phyloP scores from a whole-genome alignment of 2,797 vertebrate genomes.

The Chloroceryle amazona region DNA sequence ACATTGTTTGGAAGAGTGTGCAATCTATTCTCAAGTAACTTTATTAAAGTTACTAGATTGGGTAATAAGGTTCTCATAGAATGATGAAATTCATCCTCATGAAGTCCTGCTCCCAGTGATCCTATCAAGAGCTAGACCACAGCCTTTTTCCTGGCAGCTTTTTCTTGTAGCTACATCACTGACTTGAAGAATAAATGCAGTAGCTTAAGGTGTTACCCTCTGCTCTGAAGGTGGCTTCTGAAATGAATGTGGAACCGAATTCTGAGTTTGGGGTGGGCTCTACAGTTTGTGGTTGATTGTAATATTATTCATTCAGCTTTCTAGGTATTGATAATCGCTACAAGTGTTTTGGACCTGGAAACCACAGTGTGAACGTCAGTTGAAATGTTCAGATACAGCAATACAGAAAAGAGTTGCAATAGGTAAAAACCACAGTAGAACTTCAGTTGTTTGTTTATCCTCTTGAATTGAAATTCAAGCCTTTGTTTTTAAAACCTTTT shows the following conservation, averaged over 20 bases:
- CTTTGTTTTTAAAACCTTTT: constrained; percentile 44
- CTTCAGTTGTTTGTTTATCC: constrained; percentile 54
- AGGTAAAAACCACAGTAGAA: constrained; percentile 53
- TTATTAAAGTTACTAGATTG: neutral
- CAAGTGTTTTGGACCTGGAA: neutral
- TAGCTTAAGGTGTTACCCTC: neutral
- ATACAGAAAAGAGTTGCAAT: constrained; percentile 42
- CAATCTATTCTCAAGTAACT: neutral
- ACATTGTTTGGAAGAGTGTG: neutral
- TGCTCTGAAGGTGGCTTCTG: neutral
- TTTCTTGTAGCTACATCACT: neutral
- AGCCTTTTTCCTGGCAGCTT: neutral
- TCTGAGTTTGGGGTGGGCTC: neutral
- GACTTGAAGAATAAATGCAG: neutral
- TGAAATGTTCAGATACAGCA: neutral
- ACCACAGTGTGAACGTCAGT: constrained; percentile 27
- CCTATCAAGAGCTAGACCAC: neutral
- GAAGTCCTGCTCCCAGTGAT: neutral
- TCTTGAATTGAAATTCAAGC: neutral
- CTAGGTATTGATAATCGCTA: constrained; percentile 53
- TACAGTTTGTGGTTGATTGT: neutral
- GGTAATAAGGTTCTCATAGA: neutral
- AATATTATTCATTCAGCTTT: constrained; percentile 46
- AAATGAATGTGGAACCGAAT: constrained; percentile 5
- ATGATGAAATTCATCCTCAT: neutral